A percentile compares a stretch with the other conserved stretches of the same genome.
Evolutionary conservation across 2,888 invertebrate species (phyloP).

Genomic region (Punctoribates punctum): DNA sequence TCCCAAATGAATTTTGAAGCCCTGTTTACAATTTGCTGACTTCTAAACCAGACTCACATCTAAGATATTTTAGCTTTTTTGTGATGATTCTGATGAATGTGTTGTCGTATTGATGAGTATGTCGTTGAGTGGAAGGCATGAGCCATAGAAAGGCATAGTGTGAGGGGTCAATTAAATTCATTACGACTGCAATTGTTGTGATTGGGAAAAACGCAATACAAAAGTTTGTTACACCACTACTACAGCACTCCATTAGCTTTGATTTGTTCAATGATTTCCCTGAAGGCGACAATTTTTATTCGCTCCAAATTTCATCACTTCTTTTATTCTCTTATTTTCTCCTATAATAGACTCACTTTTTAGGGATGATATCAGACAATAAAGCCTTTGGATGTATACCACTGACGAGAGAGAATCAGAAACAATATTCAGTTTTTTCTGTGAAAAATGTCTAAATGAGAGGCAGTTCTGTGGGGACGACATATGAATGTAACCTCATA

Average conservation of each 20-base stretch:
- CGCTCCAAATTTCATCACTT: constrained; percentile 12
- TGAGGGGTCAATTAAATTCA: constrained; percentile 28
- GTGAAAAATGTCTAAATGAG: too few relatives aligned
- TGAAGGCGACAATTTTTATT: constrained; percentile 9
- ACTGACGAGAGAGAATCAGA: too few relatives aligned
- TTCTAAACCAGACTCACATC: background rate
- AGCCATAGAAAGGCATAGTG: background rate
- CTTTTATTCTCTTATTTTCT: background rate
- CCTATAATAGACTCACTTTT: background rate
- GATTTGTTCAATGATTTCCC: constrained; percentile 32
- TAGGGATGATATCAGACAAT: too few relatives aligned
- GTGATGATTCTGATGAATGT: background rate
- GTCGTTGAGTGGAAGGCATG: background rate
- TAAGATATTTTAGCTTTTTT: background rate
- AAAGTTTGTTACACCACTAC: constrained; percentile 17
- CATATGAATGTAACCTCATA: too few relatives aligned
- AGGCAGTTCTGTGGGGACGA: too few relatives aligned
- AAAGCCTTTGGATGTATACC: too few relatives aligned
- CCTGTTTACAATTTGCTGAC: constrained; percentile 35
- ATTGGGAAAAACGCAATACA: constrained; percentile 20
- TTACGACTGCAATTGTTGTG: constrained; percentile 27
- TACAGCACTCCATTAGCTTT: constrained; percentile 22
- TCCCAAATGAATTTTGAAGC: constrained; percentile 32
- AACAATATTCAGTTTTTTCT: too few relatives aligned
- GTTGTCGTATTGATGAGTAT: background rate